Base-by-base conservation (phyloP, 2,888 invertebrate genomes). In the Odontocolon sp. region DNA sequence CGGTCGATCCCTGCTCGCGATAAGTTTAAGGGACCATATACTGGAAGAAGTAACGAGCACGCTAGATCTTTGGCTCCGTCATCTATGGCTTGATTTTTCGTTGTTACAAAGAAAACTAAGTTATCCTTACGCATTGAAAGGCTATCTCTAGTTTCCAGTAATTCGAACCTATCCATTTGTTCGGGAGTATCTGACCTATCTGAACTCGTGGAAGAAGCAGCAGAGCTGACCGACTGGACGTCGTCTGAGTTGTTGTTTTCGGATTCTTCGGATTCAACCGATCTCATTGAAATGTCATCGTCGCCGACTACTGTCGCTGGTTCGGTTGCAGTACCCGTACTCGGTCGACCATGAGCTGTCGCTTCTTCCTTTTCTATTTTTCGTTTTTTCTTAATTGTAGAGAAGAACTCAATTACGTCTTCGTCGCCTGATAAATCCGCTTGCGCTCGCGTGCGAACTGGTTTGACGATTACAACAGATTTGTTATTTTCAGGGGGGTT, bases 401-500 rank as follows among this genome's bases (percentile, higher is more conserved):
- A 2, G 1, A 21, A 14, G 18, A 45, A 33, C 0, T 6, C 18
- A 1, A 31, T n/a, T n/a, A n/a, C 23, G 14, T 33, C 33, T 47
- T 63, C 63, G 2, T 63, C 63, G 23, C 47, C 47, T 3, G 47
- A 36, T 40, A 18, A 23, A 11, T 42, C 8, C 11, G 33, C 9
- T 3, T 67, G 38, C 1, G 59, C 8, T 26, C 42, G 16, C 9
- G 14, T 36, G 0, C 33, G 21, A 2, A 16, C 1, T 31, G 54
- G 18, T 6, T 9, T n/a, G 1, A 26, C 23, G 23, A 47, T n/a
- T 1, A 23, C 1, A 26, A 47, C 11, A 9, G 31, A 18, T 54
- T 42, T 14, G n/a, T n/a, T n/a, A n/a, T n/a, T n/a, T 0, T 64
- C 36, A 16, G 64, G 59, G 0, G 77, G 78, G 11, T 80, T 79